phyloP scores from a whole-genome alignment of 2,113 vertebrate species.

The Sebastes fasciatus region DNA sequence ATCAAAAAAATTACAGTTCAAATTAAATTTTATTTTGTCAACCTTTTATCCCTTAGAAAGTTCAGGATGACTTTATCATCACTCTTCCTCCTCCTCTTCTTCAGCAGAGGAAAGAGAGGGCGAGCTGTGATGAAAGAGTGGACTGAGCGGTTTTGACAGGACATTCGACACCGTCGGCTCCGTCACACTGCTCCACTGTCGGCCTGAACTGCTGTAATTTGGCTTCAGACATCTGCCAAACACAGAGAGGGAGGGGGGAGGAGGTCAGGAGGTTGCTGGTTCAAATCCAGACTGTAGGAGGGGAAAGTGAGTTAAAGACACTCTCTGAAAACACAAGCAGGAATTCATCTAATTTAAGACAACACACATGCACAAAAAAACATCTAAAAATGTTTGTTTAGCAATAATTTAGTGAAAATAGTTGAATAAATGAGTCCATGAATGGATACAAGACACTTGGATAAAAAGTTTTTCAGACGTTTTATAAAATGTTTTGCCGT shows the following conservation, averaged over 20 bases:
- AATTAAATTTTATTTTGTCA: not conserved
- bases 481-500: too few species aligned
- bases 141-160: conserved; percentile 49
- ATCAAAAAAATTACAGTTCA: not conserved
- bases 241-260: conserved; percentile 3
- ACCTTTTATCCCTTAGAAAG: conserved; percentile 5
- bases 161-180: conserved; percentile 56
- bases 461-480: too few species aligned
- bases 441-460: too few species aligned
- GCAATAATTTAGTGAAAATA: too few species aligned
- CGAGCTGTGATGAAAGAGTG: conserved; percentile 54
- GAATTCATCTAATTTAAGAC: too few species aligned
- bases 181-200: conserved; percentile 39
- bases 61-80: not conserved
- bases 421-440: too few species aligned
- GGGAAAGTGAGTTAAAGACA: not conserved
- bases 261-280: conserved; percentile 27
- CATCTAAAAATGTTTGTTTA: too few species aligned
- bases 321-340: not conserved
- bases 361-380: too few species aligned
- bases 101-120: conserved; percentile 1
- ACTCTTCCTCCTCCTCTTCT: conserved; percentile 1
- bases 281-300: conserved; percentile 22
- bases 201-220: conserved; percentile 39
- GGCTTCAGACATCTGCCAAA: conserved; percentile 53